Conservation (phyloP, 2,797 vertebrate species). For the Linurgus olivaceus region DNA sequence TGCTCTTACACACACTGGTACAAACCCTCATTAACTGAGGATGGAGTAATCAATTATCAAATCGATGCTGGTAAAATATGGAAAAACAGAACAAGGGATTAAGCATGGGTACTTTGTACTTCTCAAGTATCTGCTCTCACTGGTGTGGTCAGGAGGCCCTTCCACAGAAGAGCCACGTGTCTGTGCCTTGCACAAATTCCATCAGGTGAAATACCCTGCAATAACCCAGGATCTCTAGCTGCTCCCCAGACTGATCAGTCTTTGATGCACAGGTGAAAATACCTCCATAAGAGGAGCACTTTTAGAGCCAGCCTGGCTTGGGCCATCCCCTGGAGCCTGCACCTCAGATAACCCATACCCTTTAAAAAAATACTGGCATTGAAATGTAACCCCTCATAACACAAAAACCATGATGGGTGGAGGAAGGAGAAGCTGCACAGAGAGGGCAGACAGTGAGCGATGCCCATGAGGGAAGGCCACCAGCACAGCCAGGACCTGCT, state of each 20-base stretch:
- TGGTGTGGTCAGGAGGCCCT: accelerated
- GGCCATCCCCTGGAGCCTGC: background rate
- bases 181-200: background rate
- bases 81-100: background rate
- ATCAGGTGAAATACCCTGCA: background rate
- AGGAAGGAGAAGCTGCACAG: background rate
- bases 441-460: background rate
- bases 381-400: constrained; percentile 32
- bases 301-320: background rate
- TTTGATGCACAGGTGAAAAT: background rate
- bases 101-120: background rate
- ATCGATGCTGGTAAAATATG: background rate
- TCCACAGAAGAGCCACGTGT: accelerated
- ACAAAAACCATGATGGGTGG: background rate
- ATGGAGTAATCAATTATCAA: background rate
- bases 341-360: constrained; percentile 30
- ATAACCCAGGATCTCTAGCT: background rate
- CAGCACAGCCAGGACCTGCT: background rate
- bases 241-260: background rate
- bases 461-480: background rate
- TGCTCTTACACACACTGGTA: background rate
- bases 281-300: background rate
- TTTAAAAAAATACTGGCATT: background rate
- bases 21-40: background rate
- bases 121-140: background rate